Conservation (phyloP, 2,888 invertebrate genomes). For the Uloborus plumipes region DNA sequence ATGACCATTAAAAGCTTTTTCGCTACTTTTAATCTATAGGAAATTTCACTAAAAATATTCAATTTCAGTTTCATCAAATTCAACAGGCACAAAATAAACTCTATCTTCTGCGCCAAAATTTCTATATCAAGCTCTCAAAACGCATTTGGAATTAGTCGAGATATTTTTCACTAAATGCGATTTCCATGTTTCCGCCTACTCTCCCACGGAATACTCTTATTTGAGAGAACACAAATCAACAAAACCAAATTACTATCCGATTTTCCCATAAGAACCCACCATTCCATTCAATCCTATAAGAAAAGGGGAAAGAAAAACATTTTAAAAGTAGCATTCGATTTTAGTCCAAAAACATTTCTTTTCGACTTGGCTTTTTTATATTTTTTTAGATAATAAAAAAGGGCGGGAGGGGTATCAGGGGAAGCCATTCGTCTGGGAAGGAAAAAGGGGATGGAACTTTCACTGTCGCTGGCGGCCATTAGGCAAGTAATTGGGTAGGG, state of each 20-base stretch:
- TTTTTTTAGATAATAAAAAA: conserved; percentile 4
- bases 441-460: conserved; percentile 24
- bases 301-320: no score
- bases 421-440: not conserved
- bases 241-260: not conserved
- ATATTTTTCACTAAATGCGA: conserved; percentile 53
- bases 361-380: not conserved
- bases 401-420: not conserved
- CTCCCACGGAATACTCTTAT: not conserved
- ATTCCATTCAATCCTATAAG: no score
- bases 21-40: no score
- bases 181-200: conserved; percentile 53
- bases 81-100: no score
- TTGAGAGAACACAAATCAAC: not conserved
- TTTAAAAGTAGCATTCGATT: no score
- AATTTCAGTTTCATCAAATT: no score
- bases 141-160: not conserved
- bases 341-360: no score
- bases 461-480: conserved; percentile 48
- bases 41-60: no score
- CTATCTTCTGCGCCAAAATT: no score
- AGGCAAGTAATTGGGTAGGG: conserved; percentile 51
- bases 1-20: no score
- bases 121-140: conserved; percentile 6
- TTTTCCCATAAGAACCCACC: no score